phyloP scores from a whole-genome alignment of 2,113 vertebrate species.

The Colaptes auratus region DNA sequence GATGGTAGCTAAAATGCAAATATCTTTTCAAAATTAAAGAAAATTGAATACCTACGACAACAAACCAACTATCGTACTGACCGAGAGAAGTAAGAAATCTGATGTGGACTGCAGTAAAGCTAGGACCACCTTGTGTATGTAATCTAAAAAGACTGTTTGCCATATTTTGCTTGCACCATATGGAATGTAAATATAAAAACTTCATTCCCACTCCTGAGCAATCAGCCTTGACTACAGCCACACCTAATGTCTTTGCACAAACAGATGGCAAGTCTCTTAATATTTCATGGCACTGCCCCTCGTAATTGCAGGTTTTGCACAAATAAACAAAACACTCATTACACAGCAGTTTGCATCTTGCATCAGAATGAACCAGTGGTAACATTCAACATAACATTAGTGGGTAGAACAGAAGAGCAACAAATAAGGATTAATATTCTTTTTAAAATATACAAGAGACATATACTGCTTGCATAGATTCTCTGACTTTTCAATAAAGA shows the following conservation, averaged over 20 bases:
- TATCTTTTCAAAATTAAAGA: not conserved
- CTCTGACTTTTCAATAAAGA: not conserved
- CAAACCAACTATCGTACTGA: not conserved
- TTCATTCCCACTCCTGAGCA: not conserved
- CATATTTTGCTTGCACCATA: constrained; percentile 2
- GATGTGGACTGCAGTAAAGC: not conserved
- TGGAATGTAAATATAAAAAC: not conserved
- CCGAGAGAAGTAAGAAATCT: not conserved
- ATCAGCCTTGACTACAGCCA: constrained; percentile 21
- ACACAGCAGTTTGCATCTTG: not conserved
- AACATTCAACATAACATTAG: not conserved
- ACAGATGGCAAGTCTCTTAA: constrained; percentile 45
- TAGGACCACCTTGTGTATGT: not conserved
- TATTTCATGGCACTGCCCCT: constrained; percentile 47
- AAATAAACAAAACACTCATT: constrained; percentile 21
- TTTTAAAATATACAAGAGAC: not conserved
- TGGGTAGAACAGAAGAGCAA: not conserved
- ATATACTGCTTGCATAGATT: not conserved
- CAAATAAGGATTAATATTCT: not conserved
- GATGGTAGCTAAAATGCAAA: not conserved
- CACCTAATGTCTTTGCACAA: constrained; percentile 23
- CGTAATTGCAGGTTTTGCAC: constrained; percentile 5
- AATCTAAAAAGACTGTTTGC: not conserved
- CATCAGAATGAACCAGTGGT: not conserved
- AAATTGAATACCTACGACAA: not conserved